Evolutionary conservation across 1,140 invertebrate genomes (phyloP), one percentile per base, ranked within the genome.

Genomic region (Littorina saxatilis): DNA sequence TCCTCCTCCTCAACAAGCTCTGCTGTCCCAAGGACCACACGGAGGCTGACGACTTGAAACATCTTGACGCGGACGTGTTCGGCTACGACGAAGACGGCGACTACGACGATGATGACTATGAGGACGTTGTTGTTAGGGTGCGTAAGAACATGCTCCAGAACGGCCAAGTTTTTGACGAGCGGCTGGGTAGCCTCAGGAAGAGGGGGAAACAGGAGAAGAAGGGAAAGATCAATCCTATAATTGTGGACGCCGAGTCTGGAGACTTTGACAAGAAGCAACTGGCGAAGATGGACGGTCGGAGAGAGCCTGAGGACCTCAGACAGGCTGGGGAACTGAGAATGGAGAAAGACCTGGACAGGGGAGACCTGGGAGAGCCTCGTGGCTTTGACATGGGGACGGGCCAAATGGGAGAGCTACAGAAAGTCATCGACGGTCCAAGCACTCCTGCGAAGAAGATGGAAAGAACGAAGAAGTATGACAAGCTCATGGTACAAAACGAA

Each of bases 1-100:
- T 79, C 32, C 83, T 87, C 2, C 73, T 89, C 20, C 85, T 82
- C 66, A n/a, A 2, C 15, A 78, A 83, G 32, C 20, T 58, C 17
- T 79, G 58, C 55, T 75, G 79, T 17, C 58, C 55, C 2, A 58
- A 55, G 52, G 27, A 23, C 9, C 47, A 27, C 1, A 29, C 15
- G 3, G 17, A 7, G 23, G 20, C n/a, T 9, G 2, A n/a, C n/a
- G 27, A 43, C 7, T n/a, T n/a, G n/a, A n/a, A n/a, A n/a, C n/a
- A n/a, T n/a, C n/a, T n/a, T n/a, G 73, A 75, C 52, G 43, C 11
- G 13, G n/a, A n/a, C n/a, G n/a, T 32, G 11, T 23, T 27, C 9
- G 58, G 32, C 58, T 2, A 61, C 66, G 66, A 68, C n/a, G 66
- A 68, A 17, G 66, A 70, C 3, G 66, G 27, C 27, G 66, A 70